Base-by-base conservation (phyloP, 2,888 invertebrate genomes). In the Campaea margaritaria region DNA sequence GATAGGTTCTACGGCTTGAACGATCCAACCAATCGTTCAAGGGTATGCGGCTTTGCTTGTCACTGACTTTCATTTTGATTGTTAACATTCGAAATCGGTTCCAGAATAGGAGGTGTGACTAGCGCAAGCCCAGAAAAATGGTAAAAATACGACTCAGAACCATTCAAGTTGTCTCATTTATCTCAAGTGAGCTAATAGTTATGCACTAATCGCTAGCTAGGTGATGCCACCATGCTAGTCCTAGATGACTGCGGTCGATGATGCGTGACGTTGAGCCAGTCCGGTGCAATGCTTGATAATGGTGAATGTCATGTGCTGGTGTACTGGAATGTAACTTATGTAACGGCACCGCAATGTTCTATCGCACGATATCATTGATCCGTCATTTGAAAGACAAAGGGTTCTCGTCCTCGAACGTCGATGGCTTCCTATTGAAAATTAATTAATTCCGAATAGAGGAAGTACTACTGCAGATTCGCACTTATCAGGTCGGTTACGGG, bases 201-300 rank as follows among this genome's bases (percentile, higher is more conserved):
- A 88, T 88, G 86, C 88, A 85, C 89, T 90, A 89, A 86, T 74
- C 67, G 75, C 81, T 87, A 87, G 88, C 89, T 87, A 89, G 89
- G 89, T 89, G 85, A 84, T 79, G 81, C 79, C 89, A 91, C 89
- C 89, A 86, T 90, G 88, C 89, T 86, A 87, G 87, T 83, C 86
- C 85, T 86, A 85, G 70, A 87, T 91, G 89, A 85, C 84, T 74
- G 83, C 85, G 82, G 81, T 85, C 84, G 73, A 85, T 87, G 86
- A 79, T 83, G 81, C 79, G 79, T 86, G 84, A 85, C 85, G 81
- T 82, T 85, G 85, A 85, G 87, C 87, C 88, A 87, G 83, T 83
- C 83, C 83, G 87, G 91, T 91, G 91, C 91, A 85, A 89, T 91
- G 90, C 86, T 87, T 87, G 86, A 85, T 78, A 77, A 86, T 85